A percentile compares a stretch with the other conserved stretches of the same genome.
phyloP scores from a whole-genome alignment of 2,797 vertebrate species.

The Sphaeramia orbicularis region DNA sequence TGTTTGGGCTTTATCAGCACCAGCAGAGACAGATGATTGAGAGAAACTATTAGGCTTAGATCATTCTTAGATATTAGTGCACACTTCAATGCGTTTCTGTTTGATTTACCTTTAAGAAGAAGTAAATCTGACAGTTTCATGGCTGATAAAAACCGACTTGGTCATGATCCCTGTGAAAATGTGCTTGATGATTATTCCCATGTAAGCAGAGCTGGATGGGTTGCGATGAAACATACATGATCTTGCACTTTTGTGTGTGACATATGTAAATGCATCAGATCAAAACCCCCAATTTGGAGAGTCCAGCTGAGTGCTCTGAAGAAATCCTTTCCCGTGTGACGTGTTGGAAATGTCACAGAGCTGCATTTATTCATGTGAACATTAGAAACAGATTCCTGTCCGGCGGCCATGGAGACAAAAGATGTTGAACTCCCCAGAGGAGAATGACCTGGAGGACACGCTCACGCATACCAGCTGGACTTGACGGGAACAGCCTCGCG shows the following conservation, averaged over 20 bases:
- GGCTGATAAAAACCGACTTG: conserved; percentile 6
- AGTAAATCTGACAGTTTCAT: conserved; percentile 45
- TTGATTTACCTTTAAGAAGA: conserved; percentile 51
- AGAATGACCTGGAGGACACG: conserved; percentile 78
- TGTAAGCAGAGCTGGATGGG: conserved; percentile 3
- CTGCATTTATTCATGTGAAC: conserved; percentile 80
- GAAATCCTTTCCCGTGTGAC: conserved; percentile 58
- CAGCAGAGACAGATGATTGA: conserved; percentile 41
- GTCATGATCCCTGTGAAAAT: conserved; percentile 14
- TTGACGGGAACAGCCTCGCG: conserved; percentile 29
- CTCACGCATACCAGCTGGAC: conserved; percentile 83
- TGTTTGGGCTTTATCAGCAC: conserved; percentile 60
- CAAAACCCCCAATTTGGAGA: conserved; percentile 75
- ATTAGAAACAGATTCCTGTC: conserved; percentile 67
- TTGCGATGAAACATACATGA: conserved; percentile 42
- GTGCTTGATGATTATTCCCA: conserved; percentile 44
- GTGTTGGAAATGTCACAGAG: conserved; percentile 63
- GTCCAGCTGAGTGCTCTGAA: conserved; percentile 68
- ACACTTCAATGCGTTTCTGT: conserved; percentile 30
- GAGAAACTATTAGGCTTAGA: conserved; percentile 48
- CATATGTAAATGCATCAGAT: conserved; percentile 69
- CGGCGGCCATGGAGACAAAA: conserved; percentile 62
- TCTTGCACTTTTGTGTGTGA: conserved; percentile 31
- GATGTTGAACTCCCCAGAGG: conserved; percentile 74
- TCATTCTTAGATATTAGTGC: conserved; percentile 39